phyloP scores from a whole-genome alignment of 2,113 vertebrate genomes.

The Myanophis thanlyinensis region DNA sequence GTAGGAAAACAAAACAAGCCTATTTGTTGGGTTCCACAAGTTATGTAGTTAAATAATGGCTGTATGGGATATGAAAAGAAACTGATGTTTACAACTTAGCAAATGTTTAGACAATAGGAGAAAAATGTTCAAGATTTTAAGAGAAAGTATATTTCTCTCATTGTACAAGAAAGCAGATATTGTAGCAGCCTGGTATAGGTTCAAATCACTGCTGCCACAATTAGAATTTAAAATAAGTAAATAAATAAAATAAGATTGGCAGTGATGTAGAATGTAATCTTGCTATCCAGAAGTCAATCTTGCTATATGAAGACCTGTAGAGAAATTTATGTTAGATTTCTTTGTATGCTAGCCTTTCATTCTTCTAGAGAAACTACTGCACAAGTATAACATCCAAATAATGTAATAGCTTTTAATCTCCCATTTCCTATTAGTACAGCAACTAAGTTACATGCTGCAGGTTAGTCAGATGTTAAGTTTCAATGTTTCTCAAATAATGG shows the following conservation, averaged over 20 bases:
- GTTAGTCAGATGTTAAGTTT: not conserved
- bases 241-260: not conserved
- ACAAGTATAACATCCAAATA: not conserved
- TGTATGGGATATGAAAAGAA: conserved; percentile 9
- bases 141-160: not conserved
- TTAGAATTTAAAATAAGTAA: conserved; percentile 10
- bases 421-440: not conserved
- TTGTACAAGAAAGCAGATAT: conserved; percentile 10
- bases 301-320: not conserved
- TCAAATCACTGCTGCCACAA: conserved; percentile 27
- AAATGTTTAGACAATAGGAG: not conserved
- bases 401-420: not conserved
- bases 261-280: conserved; percentile 15
- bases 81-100: conserved; percentile 2
- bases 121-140: not conserved
- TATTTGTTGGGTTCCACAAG: conserved; percentile 12
- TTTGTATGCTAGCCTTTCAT: not conserved
- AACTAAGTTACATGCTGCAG: not conserved
- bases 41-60: conserved; percentile 41
- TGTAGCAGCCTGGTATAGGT: not conserved
- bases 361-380: not conserved
- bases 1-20: conserved; percentile 35
- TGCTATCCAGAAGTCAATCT: not conserved
- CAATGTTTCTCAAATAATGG: not conserved
- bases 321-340: not conserved